Conservation (phyloP, 2,888 invertebrate species). For the Dendrolimus houi region DNA sequence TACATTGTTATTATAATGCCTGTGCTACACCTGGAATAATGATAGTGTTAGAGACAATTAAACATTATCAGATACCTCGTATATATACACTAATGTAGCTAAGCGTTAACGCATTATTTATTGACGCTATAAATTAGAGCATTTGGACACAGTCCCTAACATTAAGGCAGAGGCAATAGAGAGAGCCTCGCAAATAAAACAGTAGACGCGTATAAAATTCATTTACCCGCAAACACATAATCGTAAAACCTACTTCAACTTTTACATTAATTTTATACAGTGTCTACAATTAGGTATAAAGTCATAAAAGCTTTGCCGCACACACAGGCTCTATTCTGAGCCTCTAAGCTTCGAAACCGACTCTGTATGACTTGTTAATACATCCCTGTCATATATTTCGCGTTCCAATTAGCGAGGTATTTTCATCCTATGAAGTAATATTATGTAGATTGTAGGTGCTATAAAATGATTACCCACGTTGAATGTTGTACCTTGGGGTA, state of each 20-base stretch:
- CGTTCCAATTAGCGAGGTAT: constrained; percentile 39
- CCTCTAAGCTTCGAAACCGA: constrained; percentile 26
- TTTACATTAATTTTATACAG: constrained; percentile 31
- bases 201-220: neutral
- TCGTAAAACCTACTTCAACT: constrained; percentile 30
- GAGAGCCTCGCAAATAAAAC: too few relatives aligned
- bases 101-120: too few relatives aligned
- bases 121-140: too few relatives aligned
- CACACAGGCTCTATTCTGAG: constrained; percentile 21
- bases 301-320: constrained; percentile 32
- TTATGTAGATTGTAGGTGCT: constrained; percentile 12
- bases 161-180: too few relatives aligned
- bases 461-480: constrained; percentile 11
- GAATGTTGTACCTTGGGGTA: too few relatives aligned
- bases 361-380: constrained; percentile 38
- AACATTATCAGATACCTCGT: too few relatives aligned
- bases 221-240: constrained; percentile 4
- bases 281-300: constrained; percentile 22
- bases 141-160: too few relatives aligned
- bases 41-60: too few relatives aligned
- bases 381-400: constrained; percentile 39
- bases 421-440: constrained; percentile 26
- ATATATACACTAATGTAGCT: too few relatives aligned
- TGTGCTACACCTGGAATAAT: too few relatives aligned
- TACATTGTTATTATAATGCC: too few relatives aligned